Evolutionary conservation across 1,140 invertebrate genomes (phyloP).

Genomic region (Caenorhabditis inopinata): DNA sequence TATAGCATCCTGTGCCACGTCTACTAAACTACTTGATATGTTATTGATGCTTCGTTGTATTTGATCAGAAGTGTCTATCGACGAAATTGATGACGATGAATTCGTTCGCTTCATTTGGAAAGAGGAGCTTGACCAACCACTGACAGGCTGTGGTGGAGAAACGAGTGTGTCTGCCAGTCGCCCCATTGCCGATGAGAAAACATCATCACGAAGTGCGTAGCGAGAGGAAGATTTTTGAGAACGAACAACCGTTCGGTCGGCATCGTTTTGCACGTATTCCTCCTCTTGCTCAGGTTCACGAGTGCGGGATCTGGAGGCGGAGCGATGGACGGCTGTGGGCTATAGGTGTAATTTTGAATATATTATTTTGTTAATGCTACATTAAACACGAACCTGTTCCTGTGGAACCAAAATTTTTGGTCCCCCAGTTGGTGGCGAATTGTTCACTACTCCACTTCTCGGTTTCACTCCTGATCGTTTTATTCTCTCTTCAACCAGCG

Average conservation of each 20-base stretch:
- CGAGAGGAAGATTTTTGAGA: neutral
- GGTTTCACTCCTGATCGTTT: constrained; percentile 78
- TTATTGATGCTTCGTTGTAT: constrained; percentile 42
- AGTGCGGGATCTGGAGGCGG: neutral
- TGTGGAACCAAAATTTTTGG: constrained; percentile 41
- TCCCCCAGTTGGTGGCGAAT: constrained; percentile 33
- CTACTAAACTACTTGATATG: neutral
- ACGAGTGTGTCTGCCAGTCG: neutral
- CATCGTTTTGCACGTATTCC: neutral
- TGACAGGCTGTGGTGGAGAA: neutral
- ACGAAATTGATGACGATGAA: constrained; percentile 46
- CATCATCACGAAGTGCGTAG: constrained; percentile 16
- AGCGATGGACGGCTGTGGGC: neutral
- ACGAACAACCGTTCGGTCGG: neutral
- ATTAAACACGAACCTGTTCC: neutral
- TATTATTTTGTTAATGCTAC: too few relatives aligned
- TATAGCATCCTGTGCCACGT: constrained; percentile 40
- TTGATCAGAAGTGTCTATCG: constrained; percentile 46
- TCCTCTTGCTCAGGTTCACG: neutral
- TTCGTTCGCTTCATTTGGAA: constrained; percentile 22
- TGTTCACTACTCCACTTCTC: constrained; percentile 62
- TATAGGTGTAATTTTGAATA: too few relatives aligned
- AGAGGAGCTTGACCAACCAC: neutral
- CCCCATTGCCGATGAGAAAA: neutral
- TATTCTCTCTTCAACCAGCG: constrained; percentile 88